phyloP scores from a whole-genome alignment of 2,888 invertebrate genomes.

The Yponomeuta cagnagella region DNA sequence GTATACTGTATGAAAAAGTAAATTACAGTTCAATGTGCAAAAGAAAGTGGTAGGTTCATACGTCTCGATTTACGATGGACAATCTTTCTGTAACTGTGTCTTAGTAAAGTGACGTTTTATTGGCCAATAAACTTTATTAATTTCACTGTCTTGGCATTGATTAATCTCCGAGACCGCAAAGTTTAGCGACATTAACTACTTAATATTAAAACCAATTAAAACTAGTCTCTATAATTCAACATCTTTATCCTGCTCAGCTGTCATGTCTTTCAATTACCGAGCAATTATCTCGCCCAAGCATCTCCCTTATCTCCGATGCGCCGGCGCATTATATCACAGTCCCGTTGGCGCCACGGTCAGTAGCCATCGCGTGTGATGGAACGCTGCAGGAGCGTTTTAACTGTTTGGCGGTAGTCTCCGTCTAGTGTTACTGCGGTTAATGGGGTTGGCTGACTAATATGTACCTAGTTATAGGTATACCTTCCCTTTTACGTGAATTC shows the following conservation, averaged over 20 bases:
- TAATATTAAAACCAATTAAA: not conserved
- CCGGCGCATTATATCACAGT: conserved; percentile 1
- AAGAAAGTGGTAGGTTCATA: too few species aligned
- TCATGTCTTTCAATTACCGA: not conserved
- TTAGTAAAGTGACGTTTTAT: too few species aligned
- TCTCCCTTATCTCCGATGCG: not conserved
- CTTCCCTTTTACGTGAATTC: too few species aligned
- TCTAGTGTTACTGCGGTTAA: not conserved
- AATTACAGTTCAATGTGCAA: too few species aligned
- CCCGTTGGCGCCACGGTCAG: conserved; percentile 10
- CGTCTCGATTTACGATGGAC: too few species aligned
- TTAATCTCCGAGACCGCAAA: too few species aligned
- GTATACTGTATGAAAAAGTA: too few species aligned
- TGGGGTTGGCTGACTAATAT: not conserved
- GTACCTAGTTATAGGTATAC: too few species aligned
- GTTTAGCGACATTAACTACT: too few species aligned
- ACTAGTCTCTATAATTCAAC: not conserved
- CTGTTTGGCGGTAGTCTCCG: not conserved
- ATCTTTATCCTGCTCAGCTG: not conserved
- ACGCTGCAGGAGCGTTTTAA: not conserved
- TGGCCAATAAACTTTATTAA: too few species aligned
- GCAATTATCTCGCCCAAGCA: not conserved
- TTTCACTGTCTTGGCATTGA: too few species aligned
- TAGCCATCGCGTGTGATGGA: conserved; percentile 10
- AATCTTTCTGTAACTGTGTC: too few species aligned